A percentile compares a stretch with the other conserved stretches of the same genome.
phyloP scores from a whole-genome alignment of 2,888 invertebrate genomes.

The Hypomecis punctinalis region DNA sequence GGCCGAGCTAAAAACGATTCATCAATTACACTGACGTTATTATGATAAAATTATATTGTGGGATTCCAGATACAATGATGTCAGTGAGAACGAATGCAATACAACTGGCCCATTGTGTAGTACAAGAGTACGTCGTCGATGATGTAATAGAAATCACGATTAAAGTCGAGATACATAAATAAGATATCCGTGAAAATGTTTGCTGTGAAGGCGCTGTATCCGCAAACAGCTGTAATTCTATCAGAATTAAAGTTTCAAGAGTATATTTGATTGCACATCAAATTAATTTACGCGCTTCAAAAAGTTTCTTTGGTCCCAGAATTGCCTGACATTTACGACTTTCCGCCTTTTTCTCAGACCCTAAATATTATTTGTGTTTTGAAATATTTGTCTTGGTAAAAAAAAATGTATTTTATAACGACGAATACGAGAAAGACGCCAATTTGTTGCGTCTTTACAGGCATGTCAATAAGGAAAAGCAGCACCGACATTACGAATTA shows the following conservation, averaged over 20 bases:
- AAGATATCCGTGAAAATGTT: slow-evolving; percentile 19
- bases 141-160: slow-evolving; percentile 12
- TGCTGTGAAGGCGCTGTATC: slow-evolving; percentile 5
- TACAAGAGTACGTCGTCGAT: slow-evolving; percentile 12
- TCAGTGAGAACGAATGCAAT: slow-evolving; percentile 12
- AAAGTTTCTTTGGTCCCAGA: no score
- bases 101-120: slow-evolving; percentile 8
- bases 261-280: slow-evolving; percentile 4
- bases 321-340: no score
- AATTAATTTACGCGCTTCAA: background rate
- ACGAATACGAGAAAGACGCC: no score
- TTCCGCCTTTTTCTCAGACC: no score
- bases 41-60: slow-evolving; percentile 20
- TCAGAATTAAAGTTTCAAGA: slow-evolving; percentile 7
- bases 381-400: no score
- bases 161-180: slow-evolving; percentile 9
- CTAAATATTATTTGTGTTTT: no score
- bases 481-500: no score
- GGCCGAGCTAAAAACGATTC: slow-evolving; percentile 2
- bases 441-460: no score
- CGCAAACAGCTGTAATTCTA: slow-evolving; percentile 9
- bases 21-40: slow-evolving; percentile 10
- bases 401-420: no score
- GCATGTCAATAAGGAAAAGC: no score
- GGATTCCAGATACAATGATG: slow-evolving; percentile 13